Evolutionary conservation across 53 echinoderm and acorn worm genomes (phyloP), one percentile per base, ranked within the genome.

Genomic region (Astropecten irregularis): DNA sequence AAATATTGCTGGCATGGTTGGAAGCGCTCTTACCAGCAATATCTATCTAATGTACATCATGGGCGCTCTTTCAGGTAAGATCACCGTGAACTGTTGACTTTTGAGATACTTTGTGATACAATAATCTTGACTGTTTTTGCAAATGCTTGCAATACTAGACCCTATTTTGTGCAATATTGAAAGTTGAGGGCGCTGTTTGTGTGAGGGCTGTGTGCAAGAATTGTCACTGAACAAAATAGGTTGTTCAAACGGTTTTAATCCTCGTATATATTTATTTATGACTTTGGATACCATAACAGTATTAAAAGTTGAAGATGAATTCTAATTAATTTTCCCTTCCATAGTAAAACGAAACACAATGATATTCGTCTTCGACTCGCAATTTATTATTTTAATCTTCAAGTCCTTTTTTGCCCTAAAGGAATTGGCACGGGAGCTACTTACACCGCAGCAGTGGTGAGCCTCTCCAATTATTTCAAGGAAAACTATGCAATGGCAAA

Each of bases 11-110:
- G 72, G 72, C 6, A 20, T 72, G 72, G 20, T 72, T 19, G 72
- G 32, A 1, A 25, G 72, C 19, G 31, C 72, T 6, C 25, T 52
- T 1, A 33, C 35, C 29, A 19, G 34, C 9, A 50, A 31, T n/a
- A 52, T 52, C 72, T 52, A 72, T 3, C 72, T 51, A 14, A 72
- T 72, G 72, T 72, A 72, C 49, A 39, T 72, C 20, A 15, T 33
- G 21, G 23, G 72, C n/a, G 22, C 36, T n/a, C 20, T 72, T 11
- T 14, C 53, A 32, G 72, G 72, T 52, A 21, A 69, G 28, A 4
- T 31, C n/a, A n/a, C n/a, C n/a, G n/a, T n/a, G n/a, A n/a, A n/a
- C n/a, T n/a, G n/a, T n/a, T n/a, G n/a, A n/a, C 6, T 9, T 31
- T 27, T 9, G 15, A 15, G 9, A 31, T 6, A 13, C 23, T 31